These are phyloP conservation scores for Trichogramma pretiosum DNA, from an alignment of 1,140 invertebrate genomes.

Conservation along the genomic window DNA sequence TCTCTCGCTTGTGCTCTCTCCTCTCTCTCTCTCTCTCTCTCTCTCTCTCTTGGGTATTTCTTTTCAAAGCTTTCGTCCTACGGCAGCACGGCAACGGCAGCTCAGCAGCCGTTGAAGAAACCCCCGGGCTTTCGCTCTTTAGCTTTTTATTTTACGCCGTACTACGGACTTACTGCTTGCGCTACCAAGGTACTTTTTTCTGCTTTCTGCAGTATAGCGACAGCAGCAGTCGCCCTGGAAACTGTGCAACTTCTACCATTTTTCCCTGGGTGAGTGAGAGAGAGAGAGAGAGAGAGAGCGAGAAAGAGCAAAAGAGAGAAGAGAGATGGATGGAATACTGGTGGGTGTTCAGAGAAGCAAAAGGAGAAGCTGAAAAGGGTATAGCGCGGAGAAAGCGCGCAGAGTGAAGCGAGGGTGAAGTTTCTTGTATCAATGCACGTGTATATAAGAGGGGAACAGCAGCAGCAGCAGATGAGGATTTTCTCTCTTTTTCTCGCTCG, in stretches of 20 bases:
- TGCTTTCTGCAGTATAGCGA: conserved; percentile 6
- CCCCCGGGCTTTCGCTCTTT: conserved; percentile 22
- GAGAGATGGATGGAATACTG: background rate
- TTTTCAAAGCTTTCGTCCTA: conserved; percentile 26
- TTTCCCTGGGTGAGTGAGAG: conserved; percentile 11
- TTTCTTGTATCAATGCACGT: conserved; percentile 9
- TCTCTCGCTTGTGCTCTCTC: conserved; percentile 12
- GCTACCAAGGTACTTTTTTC: conserved; percentile 23
- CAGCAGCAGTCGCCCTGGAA: conserved; percentile 16
- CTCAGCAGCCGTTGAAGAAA: too few species aligned
- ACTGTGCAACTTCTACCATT: conserved; percentile 22
- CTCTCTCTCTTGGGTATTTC: conserved; percentile 25
- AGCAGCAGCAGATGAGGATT: conserved; percentile 14
- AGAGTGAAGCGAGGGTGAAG: too few species aligned
- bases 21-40: conserved; percentile 16
- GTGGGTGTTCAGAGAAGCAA: background rate
- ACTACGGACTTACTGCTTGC: too few species aligned
- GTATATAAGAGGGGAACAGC: too few species aligned
- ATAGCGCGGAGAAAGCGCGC: background rate
- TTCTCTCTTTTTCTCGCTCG: background rate
- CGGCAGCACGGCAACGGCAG: too few species aligned
- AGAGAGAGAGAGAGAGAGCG: conserved; percentile 7
- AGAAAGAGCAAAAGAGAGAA: background rate
- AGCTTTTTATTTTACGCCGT: conserved; percentile 21
- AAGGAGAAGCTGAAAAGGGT: background rate